Percentiles rank a stretch among this genome's conserved stretches.
phyloP scores from a whole-genome alignment of 2,113 vertebrate genomes.

The Amphiprion ocellaris region DNA sequence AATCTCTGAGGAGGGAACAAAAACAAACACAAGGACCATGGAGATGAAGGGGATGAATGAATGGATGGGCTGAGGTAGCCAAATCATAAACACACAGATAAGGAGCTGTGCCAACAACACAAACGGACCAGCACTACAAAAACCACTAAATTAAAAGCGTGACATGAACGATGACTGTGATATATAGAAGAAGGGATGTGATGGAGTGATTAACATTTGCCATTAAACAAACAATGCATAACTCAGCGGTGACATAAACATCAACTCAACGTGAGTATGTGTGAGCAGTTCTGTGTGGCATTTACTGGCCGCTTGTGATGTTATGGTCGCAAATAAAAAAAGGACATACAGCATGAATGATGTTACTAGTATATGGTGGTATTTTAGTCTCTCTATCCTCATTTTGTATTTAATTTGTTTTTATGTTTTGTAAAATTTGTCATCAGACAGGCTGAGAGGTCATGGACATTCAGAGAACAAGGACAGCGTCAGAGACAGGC shows the following conservation, averaged over 20 bases:
- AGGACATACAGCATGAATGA: slow-evolving; percentile 41
- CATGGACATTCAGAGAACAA: slow-evolving; percentile 79
- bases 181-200: background rate
- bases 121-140: slow-evolving; percentile 42
- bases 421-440: slow-evolving; percentile 20
- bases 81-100: slow-evolving; percentile 65
- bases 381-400: slow-evolving; percentile 67
- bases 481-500: slow-evolving; percentile 77
- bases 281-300: slow-evolving; percentile 53
- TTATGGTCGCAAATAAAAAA: slow-evolving; percentile 32
- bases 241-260: slow-evolving; percentile 55
- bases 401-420: slow-evolving; percentile 20
- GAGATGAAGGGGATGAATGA: slow-evolving; percentile 71
- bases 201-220: slow-evolving; percentile 50
- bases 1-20: slow-evolving; percentile 85
- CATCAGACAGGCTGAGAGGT: slow-evolving; percentile 52
- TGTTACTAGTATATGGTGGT: slow-evolving; percentile 26
- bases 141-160: slow-evolving; percentile 43
- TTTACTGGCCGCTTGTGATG: slow-evolving; percentile 57
- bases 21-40: slow-evolving; percentile 76
- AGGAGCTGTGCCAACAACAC: slow-evolving; percentile 28
- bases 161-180: slow-evolving; percentile 48
- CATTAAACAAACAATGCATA: slow-evolving; percentile 53
- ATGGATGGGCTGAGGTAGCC: slow-evolving; percentile 47
- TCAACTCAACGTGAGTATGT: slow-evolving; percentile 58